Evolutionary conservation across 92 coral and sea anemone species (phyloP).

Genomic region (Blastomussa wellsi): DNA sequence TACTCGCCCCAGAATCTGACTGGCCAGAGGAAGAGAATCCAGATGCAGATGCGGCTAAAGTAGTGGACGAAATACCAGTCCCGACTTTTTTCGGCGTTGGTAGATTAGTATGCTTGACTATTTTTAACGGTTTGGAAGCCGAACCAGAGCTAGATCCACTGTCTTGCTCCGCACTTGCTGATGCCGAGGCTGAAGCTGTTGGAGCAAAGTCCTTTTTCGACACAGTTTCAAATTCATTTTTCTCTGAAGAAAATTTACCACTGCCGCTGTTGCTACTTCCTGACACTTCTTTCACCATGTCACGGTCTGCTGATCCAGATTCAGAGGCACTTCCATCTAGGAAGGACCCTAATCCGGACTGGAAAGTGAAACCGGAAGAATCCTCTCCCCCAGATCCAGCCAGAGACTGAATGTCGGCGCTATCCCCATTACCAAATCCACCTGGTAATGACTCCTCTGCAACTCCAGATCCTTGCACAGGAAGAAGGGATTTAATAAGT

Average conservation of each 20-base stretch:
- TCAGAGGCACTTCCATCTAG: constrained; percentile 49
- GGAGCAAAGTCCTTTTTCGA: constrained; percentile 33
- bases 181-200: constrained; percentile 31
- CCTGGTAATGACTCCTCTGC: constrained; percentile 65
- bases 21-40: constrained; percentile 41
- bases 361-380: constrained; percentile 45
- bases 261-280: constrained; percentile 35
- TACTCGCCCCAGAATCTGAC: constrained; percentile 31
- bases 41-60: constrained; percentile 41
- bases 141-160: constrained; percentile 50
- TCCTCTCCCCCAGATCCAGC: constrained; percentile 64
- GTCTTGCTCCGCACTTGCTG: constrained; percentile 36
- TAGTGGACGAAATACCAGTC: constrained; percentile 30
- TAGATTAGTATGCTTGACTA: constrained; percentile 28
- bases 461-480: constrained; percentile 51
- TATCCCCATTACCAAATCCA: constrained; percentile 56
- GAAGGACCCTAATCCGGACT: constrained; percentile 42
- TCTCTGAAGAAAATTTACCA: constrained; percentile 9
- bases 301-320: constrained; percentile 37
- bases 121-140: constrained; percentile 14
- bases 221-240: neutral
- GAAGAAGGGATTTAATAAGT: constrained; percentile 40
- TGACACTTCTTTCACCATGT: neutral
- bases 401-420: constrained; percentile 45
- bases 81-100: constrained; percentile 44